A percentile compares a stretch with the other conserved stretches of the same genome.
Evolutionary conservation across 2,888 invertebrate genomes (phyloP).

Genomic region (Hecatera dysodea): DNA sequence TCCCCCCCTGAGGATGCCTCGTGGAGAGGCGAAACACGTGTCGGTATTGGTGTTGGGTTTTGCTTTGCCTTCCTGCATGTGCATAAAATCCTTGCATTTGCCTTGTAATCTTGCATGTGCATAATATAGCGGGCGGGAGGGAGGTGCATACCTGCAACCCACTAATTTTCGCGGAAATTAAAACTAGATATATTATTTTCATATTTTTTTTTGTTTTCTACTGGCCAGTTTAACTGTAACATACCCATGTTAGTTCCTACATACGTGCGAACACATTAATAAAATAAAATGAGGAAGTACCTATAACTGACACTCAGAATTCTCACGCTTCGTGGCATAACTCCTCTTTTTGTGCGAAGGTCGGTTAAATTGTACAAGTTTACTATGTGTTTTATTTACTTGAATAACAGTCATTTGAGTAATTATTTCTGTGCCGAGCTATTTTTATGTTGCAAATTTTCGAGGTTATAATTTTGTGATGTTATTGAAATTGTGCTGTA

Average conservation of each 20-base stretch:
- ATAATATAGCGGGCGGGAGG: no score
- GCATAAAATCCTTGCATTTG: no score
- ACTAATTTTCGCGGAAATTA: no score
- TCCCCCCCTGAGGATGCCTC: no score
- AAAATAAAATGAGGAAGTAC: conserved; percentile 49
- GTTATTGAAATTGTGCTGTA: background rate
- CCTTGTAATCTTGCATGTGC: no score
- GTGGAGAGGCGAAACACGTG: no score
- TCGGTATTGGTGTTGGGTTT: no score
- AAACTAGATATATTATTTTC: no score
- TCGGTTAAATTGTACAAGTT: conserved; percentile 32
- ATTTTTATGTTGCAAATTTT: conserved; percentile 8
- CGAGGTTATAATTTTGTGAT: conserved; percentile 8
- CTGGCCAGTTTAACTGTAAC: no score
- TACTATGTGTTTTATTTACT: conserved; percentile 13
- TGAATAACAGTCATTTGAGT: conserved; percentile 28
- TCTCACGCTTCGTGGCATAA: conserved; percentile 46
- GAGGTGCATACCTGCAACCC: no score
- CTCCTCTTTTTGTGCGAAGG: conserved; percentile 36
- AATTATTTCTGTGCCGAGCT: conserved; percentile 9
- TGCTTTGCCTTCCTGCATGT: no score
- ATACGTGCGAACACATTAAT: conserved; percentile 18
- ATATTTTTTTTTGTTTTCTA: no score
- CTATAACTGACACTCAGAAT: background rate
- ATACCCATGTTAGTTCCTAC: background rate